Evolutionary conservation across 2,797 vertebrate genomes (phyloP).

Genomic region (Helicolenus hilgendorfi): DNA sequence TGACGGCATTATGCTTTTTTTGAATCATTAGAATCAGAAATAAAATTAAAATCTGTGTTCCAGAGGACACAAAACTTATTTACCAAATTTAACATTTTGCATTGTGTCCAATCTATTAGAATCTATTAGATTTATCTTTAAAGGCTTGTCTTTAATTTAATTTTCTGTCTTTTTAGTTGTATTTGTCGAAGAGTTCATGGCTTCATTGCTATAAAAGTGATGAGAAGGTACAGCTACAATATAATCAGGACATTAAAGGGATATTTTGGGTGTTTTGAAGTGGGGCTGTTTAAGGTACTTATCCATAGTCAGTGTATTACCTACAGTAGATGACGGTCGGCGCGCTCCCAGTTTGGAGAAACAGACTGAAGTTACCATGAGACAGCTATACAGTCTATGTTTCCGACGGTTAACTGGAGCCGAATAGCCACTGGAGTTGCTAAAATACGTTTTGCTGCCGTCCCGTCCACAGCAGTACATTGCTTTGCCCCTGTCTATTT

Average conservation of each 20-base stretch:
- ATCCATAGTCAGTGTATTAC: no score
- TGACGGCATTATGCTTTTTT: neutral
- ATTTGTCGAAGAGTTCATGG: neutral
- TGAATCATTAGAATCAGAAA: neutral
- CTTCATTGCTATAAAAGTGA: neutral
- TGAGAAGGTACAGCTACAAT: neutral
- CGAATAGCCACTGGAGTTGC: no score
- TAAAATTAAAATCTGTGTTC: neutral
- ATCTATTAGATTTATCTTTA: neutral
- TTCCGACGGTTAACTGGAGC: no score
- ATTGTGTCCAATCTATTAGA: neutral
- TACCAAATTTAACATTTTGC: neutral
- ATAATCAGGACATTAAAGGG: neutral
- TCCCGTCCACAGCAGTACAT: no score
- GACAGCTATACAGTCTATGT: no score
- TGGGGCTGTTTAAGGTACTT: no score
- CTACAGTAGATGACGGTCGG: no score
- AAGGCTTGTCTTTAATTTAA: neutral
- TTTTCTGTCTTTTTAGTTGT: slow-evolving; percentile 5
- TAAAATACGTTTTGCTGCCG: no score
- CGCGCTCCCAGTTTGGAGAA: no score
- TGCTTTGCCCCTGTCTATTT: no score
- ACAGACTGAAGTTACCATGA: no score
- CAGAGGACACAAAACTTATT: neutral
- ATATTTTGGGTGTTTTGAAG: no score